These are phyloP conservation scores for Drosophila conformis DNA, from an alignment of 2,888 invertebrate genomes.

Conservation along the genomic window DNA sequence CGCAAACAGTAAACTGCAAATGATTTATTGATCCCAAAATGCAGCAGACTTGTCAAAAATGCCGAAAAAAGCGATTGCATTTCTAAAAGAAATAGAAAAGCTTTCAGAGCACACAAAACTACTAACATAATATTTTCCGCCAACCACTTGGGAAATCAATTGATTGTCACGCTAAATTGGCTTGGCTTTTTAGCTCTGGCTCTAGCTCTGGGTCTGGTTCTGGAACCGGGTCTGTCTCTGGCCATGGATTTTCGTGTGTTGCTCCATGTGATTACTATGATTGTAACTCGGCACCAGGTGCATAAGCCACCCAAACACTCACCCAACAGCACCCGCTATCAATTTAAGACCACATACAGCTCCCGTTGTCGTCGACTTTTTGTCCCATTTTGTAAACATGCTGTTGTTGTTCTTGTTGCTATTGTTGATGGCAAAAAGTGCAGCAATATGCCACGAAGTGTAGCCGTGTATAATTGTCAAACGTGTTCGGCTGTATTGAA, in stretches of 20 bases:
- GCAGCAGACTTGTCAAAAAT: constrained; percentile 21
- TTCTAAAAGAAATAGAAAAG: constrained; percentile 18
- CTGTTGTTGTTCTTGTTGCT: constrained; percentile 21
- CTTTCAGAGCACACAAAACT: constrained; percentile 2
- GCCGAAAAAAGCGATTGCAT: constrained; percentile 2
- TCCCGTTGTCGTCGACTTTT: constrained; percentile 46
- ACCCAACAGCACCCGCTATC: constrained; percentile 38
- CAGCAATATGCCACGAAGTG: constrained; percentile 75
- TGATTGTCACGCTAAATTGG: constrained; percentile 78
- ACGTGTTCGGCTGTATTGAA: constrained; percentile 73
- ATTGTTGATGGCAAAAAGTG: constrained; percentile 50
- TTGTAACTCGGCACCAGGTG: constrained; percentile 15
- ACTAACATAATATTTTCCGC: constrained; percentile 34
- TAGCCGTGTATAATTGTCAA: constrained; percentile 79
- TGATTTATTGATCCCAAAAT: constrained; percentile 60
- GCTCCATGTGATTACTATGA: constrained; percentile 49
- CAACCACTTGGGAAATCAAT: constrained; percentile 76
- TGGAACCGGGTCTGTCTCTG: background rate
- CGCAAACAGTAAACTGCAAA: constrained; percentile 20
- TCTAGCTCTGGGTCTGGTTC: constrained; percentile 9
- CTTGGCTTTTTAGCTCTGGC: constrained; percentile 42
- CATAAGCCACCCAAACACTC: background rate
- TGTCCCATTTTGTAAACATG: constrained; percentile 28
- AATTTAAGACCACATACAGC: constrained; percentile 65
- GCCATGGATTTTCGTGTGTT: constrained; percentile 18